Base-by-base conservation (phyloP, 2,113 vertebrate species). In the Acanthisitta chloris region DNA sequence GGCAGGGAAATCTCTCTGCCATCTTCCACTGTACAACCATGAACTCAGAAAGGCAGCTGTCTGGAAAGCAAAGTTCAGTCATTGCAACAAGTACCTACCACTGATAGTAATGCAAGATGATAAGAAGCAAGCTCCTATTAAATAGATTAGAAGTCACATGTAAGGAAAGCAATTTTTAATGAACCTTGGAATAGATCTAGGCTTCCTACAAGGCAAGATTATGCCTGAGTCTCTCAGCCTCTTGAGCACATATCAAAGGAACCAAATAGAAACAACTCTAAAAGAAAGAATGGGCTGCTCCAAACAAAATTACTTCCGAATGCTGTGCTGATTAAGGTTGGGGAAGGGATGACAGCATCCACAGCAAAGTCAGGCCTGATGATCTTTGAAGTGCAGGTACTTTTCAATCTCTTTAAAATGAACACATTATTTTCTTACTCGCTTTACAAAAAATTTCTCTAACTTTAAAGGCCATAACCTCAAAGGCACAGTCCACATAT, bases 361-460 rank as follows among this genome's bases (percentile, higher is more conserved):
- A 31, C 5, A n/a, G 14, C 36, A 54, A 91, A 85, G 14, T 43
- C 62, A 55, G 25, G 18, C 17, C n/a, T n/a, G 7, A 23, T 16
- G 15, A 48, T 43, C n/a, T 52, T 24, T 1, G 0, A n/a, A 9
- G 8, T 14, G 14, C 15, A 69, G 10, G 21, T 46, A 46, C 23
- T 49, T 59, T 51, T 62, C 12, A 66, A 18, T 29, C 17, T 17
- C 31, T 52, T 57, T 42, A 79, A 65, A 64, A 52, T 5, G 5
- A 20, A 45, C 13, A 36, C 43, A 26, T 26, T 48, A 2, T 16
- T 66, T 74, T 71, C 31, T 16, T 79, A 25, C 31, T 43, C 31
- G 11, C 28, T 80, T 48, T 17, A 40, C 12, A 40, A 6, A 61
- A 11, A 64, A 23, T 7, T 43, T 79, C 31, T 79, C n/a, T 14